Evolutionary conservation across 2,888 invertebrate species (phyloP).

Genomic region (Anthophora plumipes): DNA sequence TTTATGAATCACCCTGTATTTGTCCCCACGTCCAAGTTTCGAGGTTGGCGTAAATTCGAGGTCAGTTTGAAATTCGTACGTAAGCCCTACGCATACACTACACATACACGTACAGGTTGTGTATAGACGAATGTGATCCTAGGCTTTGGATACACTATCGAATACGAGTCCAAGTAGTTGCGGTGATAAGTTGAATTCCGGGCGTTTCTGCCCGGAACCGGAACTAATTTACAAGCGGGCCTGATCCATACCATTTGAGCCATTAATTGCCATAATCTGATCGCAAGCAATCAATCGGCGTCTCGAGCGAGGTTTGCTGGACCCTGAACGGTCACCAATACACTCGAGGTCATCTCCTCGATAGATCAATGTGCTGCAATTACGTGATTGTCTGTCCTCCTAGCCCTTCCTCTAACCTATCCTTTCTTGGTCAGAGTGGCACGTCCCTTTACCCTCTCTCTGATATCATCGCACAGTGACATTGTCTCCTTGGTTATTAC

Average conservation of each 20-base stretch:
- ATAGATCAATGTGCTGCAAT: conserved; percentile 67
- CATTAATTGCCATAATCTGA: conserved; percentile 75
- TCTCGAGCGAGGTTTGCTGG: conserved; percentile 54
- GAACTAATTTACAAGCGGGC: conserved; percentile 72
- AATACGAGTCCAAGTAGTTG: conserved; percentile 63
- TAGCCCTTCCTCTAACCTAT: too few species aligned
- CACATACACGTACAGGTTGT: conserved; percentile 52
- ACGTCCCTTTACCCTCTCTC: not conserved
- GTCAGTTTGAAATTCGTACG: too few species aligned
- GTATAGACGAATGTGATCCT: too few species aligned
- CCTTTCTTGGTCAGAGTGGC: not conserved
- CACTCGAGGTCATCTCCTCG: conserved; percentile 53
- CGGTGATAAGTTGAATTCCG: conserved; percentile 73
- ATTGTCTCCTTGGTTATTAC: conserved; percentile 72
- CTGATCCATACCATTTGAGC: conserved; percentile 68
- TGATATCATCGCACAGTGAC: not conserved
- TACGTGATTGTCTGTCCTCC: conserved; percentile 65
- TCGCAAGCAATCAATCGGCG: conserved; percentile 72
- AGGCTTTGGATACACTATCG: conserved; percentile 43
- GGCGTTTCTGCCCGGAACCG: conserved; percentile 69
- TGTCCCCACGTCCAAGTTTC: too few species aligned
- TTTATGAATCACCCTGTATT: too few species aligned
- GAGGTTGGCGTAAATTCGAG: too few species aligned
- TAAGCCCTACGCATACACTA: too few species aligned
- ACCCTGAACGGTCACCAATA: conserved; percentile 45